Percentiles rank a stretch among this genome's conserved stretches.
These are phyloP conservation scores for Tautogolabrus adspersus DNA, from an alignment of 2,113 vertebrate species.

Conservation along the genomic window DNA sequence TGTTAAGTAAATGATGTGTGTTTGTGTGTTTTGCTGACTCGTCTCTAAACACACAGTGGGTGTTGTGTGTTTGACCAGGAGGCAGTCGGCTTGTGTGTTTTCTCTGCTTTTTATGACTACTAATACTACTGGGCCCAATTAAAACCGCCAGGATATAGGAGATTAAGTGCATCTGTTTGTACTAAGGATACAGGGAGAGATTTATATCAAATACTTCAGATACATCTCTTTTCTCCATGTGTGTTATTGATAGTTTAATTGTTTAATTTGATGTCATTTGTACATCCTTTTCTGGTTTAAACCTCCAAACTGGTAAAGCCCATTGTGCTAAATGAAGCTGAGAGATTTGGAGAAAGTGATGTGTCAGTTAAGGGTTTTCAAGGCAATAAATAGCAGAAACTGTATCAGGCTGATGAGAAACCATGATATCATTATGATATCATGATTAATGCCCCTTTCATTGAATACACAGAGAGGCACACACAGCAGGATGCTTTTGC, in stretches of 20 bases:
- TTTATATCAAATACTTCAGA: neutral
- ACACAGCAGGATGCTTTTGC: constrained; percentile 53
- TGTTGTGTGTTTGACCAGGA: constrained; percentile 56
- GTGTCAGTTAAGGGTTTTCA: constrained; percentile 56
- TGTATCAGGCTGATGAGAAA: constrained; percentile 48
- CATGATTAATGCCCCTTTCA: constrained; percentile 67
- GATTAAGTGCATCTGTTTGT: constrained; percentile 18
- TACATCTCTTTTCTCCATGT: neutral
- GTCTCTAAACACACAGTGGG: constrained; percentile 46
- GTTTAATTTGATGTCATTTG: neutral
- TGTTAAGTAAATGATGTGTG: constrained; percentile 31
- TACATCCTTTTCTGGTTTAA: neutral
- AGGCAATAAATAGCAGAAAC: constrained; percentile 51
- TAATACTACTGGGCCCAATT: constrained; percentile 48
- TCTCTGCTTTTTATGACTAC: constrained; percentile 61
- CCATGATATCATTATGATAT: constrained; percentile 46
- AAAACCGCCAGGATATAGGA: constrained; percentile 27
- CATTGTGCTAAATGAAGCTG: constrained; percentile 1
- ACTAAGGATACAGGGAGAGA: neutral
- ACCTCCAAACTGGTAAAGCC: constrained; percentile 3
- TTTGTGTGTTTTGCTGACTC: constrained; percentile 10
- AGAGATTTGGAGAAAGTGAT: constrained; percentile 38
- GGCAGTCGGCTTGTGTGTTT: constrained; percentile 40
- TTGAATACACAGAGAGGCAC: constrained; percentile 54
- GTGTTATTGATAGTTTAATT: neutral